Base-by-base conservation (phyloP, 2,888 invertebrate genomes). In the Rutpela maculata region DNA sequence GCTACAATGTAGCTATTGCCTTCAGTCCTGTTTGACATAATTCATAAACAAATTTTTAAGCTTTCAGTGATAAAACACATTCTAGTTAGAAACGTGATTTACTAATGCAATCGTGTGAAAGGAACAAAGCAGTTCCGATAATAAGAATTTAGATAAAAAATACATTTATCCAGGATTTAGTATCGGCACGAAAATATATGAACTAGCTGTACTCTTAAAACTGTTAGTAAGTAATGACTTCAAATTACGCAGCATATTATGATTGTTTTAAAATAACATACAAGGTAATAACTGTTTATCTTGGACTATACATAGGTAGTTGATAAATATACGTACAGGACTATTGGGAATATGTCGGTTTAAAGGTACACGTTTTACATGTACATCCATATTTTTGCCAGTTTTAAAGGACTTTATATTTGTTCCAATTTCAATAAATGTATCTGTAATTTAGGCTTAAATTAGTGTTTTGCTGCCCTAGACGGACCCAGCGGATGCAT, bases 401-500 rank as follows among this genome's bases (percentile, higher is more conserved):
- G 9, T 35, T 9, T 26, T 26, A 4, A 26, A 26, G 22, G 1
- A 26, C 4, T 35, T 9, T 35, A 0, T 22, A 26, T 57, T 50
- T 57, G 19, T 60, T 19, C 43, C 50, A n/a, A 62, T 70, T 70
- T 6, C 43, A 22, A 62, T 60, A 19, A 22, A 62, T 60, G 15
- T 60, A 19, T 59, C 60, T 19, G 15, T 43, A 19, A 59, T 70
- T 60, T 18, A 17, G 43, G 60, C 70, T 70, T 70, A 70, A 70
- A 70, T 59, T 60, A 35, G 50, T 60, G 60, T 59, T 60, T 57
- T 60, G 70, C n/a, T 43, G 60, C 70, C 70, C 57, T 60, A 70
- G 70, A 70, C 70, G 43, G 31, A 62, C 70, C 59, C 60, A 70
- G 60, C 69, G 78, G 76, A 76, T 74, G 82, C 82, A 83, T 85